Percentiles rank a stretch among this genome's conserved stretches.
phyloP scores from a whole-genome alignment of 2,888 invertebrate species.

The Acanthopleura granulata region DNA sequence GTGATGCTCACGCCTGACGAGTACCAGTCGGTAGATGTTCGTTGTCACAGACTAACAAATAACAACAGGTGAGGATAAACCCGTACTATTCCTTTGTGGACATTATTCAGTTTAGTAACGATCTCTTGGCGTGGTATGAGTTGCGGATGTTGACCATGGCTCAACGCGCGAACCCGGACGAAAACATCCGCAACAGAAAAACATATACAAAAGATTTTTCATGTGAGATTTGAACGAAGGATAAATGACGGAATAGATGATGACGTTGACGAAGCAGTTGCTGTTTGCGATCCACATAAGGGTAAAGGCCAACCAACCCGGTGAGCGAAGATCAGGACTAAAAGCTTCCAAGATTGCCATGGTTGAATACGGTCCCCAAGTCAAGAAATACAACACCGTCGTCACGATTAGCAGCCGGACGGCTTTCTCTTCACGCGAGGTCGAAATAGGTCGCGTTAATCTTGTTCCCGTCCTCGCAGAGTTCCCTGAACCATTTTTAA shows the following conservation, averaged over 20 bases:
- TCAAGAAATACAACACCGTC: neutral
- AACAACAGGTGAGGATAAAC: too few relatives aligned
- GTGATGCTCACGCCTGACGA: too few relatives aligned
- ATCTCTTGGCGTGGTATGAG: too few relatives aligned
- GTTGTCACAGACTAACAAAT: too few relatives aligned
- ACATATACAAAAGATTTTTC: too few relatives aligned
- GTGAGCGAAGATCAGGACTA: neutral
- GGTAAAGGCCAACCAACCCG: neutral
- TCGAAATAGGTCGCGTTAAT: neutral
- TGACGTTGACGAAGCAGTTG: conserved; percentile 1
- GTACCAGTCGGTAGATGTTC: too few relatives aligned
- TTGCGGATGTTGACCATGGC: too few relatives aligned
- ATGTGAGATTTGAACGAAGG: too few relatives aligned
- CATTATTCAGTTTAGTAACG: too few relatives aligned
- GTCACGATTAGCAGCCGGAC: neutral
- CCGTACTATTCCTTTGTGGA: too few relatives aligned
- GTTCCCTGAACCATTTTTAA: neutral
- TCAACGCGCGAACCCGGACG: too few relatives aligned
- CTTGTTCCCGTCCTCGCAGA: neutral
- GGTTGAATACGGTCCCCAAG: neutral
- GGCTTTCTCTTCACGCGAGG: neutral
- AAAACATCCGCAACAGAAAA: too few relatives aligned
- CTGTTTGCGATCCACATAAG: neutral
- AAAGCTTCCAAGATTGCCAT: neutral
- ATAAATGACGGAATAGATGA: neutral